A percentile compares a stretch with the other conserved stretches of the same genome.
Evolutionary conservation across 2,113 vertebrate genomes (phyloP).

Genomic region (Lepisosteus oculatus): DNA sequence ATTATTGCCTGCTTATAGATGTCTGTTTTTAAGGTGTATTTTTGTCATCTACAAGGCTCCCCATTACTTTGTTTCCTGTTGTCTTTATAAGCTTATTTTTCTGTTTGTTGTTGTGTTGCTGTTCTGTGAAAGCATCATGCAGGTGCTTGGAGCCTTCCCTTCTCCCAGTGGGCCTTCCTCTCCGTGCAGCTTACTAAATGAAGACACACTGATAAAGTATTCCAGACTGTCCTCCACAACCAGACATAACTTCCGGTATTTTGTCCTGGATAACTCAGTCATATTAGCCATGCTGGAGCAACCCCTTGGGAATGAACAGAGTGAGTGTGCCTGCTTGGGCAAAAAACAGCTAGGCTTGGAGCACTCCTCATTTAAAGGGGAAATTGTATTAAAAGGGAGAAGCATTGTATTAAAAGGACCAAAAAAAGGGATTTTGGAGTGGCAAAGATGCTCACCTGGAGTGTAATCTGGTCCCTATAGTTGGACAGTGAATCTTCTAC

Average conservation of each 20-base stretch:
- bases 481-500: too few relatives aligned
- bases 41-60: too few relatives aligned
- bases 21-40: too few relatives aligned
- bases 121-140: conserved; percentile 83
- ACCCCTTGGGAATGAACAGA: conserved; percentile 92
- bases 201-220: conserved; percentile 87
- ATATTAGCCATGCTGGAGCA: conserved; percentile 95
- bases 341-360: background rate
- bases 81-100: background rate
- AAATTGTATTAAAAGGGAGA: too few relatives aligned
- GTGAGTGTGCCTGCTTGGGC: conserved; percentile 61
- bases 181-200: conserved; percentile 92
- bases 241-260: conserved; percentile 89
- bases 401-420: too few relatives aligned
- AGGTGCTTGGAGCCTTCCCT: conserved; percentile 90
- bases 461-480: too few relatives aligned
- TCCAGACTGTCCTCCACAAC: conserved; percentile 85
- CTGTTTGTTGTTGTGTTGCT: conserved; percentile 1
- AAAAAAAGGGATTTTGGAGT: too few relatives aligned
- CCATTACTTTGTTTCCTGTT: background rate
- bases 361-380: too few relatives aligned
- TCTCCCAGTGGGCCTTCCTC: conserved; percentile 92
- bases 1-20: too few relatives aligned
- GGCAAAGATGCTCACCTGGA: too few relatives aligned
- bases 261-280: conserved; percentile 91